These are phyloP conservation scores for Gadus macrocephalus DNA, from an alignment of 2,113 vertebrate genomes.

Conservation along the genomic window DNA sequence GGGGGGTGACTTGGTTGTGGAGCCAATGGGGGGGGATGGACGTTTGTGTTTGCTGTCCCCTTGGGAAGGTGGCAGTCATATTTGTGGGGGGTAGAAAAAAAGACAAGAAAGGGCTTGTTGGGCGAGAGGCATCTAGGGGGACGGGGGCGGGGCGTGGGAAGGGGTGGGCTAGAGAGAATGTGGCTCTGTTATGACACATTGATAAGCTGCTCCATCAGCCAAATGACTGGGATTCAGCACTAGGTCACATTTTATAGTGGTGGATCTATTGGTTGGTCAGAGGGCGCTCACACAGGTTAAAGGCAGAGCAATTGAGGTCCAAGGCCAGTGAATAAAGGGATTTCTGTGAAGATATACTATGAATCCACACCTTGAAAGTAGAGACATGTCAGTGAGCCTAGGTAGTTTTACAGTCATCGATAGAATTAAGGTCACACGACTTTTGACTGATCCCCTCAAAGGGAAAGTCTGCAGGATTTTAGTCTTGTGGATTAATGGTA, in stretches of 20 bases:
- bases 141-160: conserved; percentile 26
- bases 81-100: conserved; percentile 33
- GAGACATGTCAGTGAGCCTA: conserved; percentile 29
- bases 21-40: conserved; percentile 93
- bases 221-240: conserved; percentile 54
- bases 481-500: conserved; percentile 25
- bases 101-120: conserved; percentile 62
- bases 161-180: conserved; percentile 57
- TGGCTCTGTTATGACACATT: conserved; percentile 67
- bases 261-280: conserved; percentile 34
- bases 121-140: conserved; percentile 64
- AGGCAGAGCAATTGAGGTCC: conserved; percentile 36
- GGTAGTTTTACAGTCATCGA: conserved; percentile 30
- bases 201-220: conserved; percentile 58
- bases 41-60: conserved; percentile 86
- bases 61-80: conserved; percentile 63
- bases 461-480: conserved; percentile 62
- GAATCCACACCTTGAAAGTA: conserved; percentile 33
- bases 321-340: conserved; percentile 59
- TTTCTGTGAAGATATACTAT: conserved; percentile 27
- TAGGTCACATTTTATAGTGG: conserved; percentile 48
- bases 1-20: conserved; percentile 87
- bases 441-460: conserved; percentile 62
- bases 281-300: conserved; percentile 48
- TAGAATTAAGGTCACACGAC: conserved; percentile 40